These are phyloP conservation scores for Ennomos fuscantarius DNA, from an alignment of 2,888 invertebrate species.

Conservation along the genomic window DNA sequence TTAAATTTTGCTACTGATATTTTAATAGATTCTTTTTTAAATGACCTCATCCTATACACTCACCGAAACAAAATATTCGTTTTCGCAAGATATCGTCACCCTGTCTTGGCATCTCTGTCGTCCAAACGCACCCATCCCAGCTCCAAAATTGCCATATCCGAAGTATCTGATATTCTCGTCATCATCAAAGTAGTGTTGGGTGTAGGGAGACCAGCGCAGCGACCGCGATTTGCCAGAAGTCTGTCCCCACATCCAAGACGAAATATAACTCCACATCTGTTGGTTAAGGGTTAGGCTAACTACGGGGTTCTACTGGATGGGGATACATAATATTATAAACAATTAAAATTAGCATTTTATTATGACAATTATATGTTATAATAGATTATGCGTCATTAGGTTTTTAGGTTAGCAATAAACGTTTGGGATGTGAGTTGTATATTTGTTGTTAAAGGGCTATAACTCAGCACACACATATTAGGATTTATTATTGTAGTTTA, in stretches of 20 bases:
- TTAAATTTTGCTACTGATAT: too few relatives aligned
- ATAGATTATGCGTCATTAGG: too few relatives aligned
- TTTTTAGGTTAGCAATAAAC: too few relatives aligned
- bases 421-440: too few relatives aligned
- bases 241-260: slow-evolving; percentile 77
- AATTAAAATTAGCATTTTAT: too few relatives aligned
- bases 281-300: slow-evolving; percentile 64
- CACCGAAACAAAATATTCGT: slow-evolving; percentile 92
- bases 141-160: slow-evolving; percentile 72
- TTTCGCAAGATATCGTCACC: slow-evolving; percentile 92
- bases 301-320: slow-evolving; percentile 59
- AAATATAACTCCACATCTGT: slow-evolving; percentile 78
- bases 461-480: too few relatives aligned
- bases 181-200: slow-evolving; percentile 67
- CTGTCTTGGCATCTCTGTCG: slow-evolving; percentile 87
- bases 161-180: slow-evolving; percentile 61
- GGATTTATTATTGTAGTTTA: slow-evolving; percentile 6
- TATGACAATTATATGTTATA: too few relatives aligned
- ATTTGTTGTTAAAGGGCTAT: too few relatives aligned
- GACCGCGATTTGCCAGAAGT: slow-evolving; percentile 35
- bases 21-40: too few relatives aligned
- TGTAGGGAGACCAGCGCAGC: slow-evolving; percentile 73
- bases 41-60: slow-evolving; percentile 43
- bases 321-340: slow-evolving; percentile 6
- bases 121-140: slow-evolving; percentile 61